phyloP scores from a whole-genome alignment of 2,888 invertebrate species.

The Diadegma fenestrale region DNA sequence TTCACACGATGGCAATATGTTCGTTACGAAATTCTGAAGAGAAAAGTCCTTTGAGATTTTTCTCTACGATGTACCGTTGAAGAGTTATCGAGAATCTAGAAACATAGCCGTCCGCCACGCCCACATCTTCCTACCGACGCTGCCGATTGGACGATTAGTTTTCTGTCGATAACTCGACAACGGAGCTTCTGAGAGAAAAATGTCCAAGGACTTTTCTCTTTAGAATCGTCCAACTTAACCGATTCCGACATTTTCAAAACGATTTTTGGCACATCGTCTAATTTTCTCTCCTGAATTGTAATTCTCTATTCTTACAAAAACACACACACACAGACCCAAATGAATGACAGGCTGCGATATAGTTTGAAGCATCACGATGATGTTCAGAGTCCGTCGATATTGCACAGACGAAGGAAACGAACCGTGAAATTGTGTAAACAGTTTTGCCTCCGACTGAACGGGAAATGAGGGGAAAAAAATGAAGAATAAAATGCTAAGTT shows the following conservation, averaged over 20 bases:
- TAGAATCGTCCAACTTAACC: background rate
- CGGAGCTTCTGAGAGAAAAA: background rate
- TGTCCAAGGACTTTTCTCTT: background rate
- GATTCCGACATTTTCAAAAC: background rate
- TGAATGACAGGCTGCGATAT: background rate
- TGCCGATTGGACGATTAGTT: background rate
- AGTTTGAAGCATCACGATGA: background rate
- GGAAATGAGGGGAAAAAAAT: conserved; percentile 20
- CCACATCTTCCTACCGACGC: background rate
- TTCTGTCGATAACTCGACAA: background rate
- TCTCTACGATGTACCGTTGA: background rate
- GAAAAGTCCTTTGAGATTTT: background rate
- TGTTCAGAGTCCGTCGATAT: conserved; percentile 15
- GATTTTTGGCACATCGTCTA: background rate
- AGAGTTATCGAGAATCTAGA: background rate
- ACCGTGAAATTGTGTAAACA: conserved; percentile 56
- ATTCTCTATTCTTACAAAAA: conserved; percentile 19
- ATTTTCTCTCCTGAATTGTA: conserved; percentile 37
- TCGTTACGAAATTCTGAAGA: background rate
- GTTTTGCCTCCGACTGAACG: conserved; percentile 9
- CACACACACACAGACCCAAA: background rate
- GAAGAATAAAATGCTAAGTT: background rate
- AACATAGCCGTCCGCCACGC: background rate
- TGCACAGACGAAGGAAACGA: conserved; percentile 49
- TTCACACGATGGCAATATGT: background rate